Base-by-base conservation (phyloP, 2,113 vertebrate genomes). In the Dolichotis patagonum region DNA sequence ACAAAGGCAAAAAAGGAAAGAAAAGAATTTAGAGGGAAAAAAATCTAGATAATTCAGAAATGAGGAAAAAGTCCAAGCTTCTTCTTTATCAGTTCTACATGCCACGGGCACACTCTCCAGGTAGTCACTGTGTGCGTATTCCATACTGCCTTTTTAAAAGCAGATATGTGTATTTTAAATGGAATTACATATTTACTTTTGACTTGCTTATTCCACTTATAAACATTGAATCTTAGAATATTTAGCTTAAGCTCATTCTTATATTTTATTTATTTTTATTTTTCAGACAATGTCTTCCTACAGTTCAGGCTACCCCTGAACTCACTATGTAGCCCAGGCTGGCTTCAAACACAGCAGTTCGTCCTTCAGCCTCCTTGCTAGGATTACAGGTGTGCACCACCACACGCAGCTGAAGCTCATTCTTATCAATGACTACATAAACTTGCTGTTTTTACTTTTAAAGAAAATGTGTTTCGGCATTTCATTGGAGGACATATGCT, bases 401-500 rank as follows among this genome's bases (percentile, higher is more conserved):
- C 71, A 41, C 9, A 9, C 71, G 38, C 13, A 67, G 14, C 28
- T 69, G 5, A 13, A 80, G 16, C 24, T 80, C 75, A 84, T 71
- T 96, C 58, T 83, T 90, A 81, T 88, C 54, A 85, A 41, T 82
- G 54, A 73, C 38, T 65, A 54, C 13, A 9, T 63, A 78, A 38
- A 78, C 65, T 20, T 93, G 92, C 56, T 91, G 85, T 80, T 95
- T 95, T 96, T 71, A 85, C 58, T 78, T 90, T 85, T 85, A 97
- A 94, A 67, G 58, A 95, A 60, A 65, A 86, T 80, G 38, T 80
- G 63, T 91, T 80, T 86, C 20, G 82, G 43, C 41, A 62, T 19
- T 90, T 92, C 67, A 41, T 71, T 60, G 65, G 65, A 67, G 35
- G 35, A 81, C 46, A 88, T 4, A 41, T 90, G 84, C 52, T 73